phyloP scores from a whole-genome alignment of 2,113 vertebrate species.

The Sander lucioperca region DNA sequence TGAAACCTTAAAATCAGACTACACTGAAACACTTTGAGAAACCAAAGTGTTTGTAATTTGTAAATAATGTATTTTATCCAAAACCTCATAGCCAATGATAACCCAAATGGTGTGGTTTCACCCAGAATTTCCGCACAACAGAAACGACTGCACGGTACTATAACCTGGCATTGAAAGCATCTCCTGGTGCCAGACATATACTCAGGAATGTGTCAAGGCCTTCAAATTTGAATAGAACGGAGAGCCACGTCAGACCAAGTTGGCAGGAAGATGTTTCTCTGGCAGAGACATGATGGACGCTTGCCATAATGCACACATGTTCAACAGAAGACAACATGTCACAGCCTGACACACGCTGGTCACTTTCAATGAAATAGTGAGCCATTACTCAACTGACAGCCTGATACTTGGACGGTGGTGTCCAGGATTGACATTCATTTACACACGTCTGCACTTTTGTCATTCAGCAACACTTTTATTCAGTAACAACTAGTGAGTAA shows the following conservation, averaged over 20 bases:
- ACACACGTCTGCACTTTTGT: background rate
- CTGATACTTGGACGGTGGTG: background rate
- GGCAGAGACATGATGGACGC: slow-evolving; percentile 54
- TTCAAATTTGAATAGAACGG: slow-evolving; percentile 42
- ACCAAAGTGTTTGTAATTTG: background rate
- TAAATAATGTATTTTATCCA: background rate
- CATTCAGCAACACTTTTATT: background rate
- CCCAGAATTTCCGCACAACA: slow-evolving; percentile 32
- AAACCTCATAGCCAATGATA: background rate
- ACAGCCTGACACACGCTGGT: slow-evolving; percentile 61
- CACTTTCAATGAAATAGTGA: slow-evolving; percentile 28
- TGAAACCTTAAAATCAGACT: background rate
- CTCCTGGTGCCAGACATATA: slow-evolving; percentile 34
- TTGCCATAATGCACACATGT: slow-evolving; percentile 59
- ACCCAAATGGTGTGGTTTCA: background rate
- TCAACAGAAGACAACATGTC: slow-evolving; percentile 64
- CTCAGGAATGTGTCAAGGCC: slow-evolving; percentile 39
- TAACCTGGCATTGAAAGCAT: slow-evolving; percentile 42
- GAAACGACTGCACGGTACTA: slow-evolving; percentile 13
- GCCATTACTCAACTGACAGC: slow-evolving; percentile 6
- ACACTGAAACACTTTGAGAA: background rate
- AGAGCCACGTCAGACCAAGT: slow-evolving; percentile 53
- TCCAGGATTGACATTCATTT: background rate
- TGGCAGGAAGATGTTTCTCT: slow-evolving; percentile 61
- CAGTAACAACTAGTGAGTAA: too few species aligned